phyloP scores from a whole-genome alignment of 2,113 vertebrate genomes.

The Pongo abelii region DNA sequence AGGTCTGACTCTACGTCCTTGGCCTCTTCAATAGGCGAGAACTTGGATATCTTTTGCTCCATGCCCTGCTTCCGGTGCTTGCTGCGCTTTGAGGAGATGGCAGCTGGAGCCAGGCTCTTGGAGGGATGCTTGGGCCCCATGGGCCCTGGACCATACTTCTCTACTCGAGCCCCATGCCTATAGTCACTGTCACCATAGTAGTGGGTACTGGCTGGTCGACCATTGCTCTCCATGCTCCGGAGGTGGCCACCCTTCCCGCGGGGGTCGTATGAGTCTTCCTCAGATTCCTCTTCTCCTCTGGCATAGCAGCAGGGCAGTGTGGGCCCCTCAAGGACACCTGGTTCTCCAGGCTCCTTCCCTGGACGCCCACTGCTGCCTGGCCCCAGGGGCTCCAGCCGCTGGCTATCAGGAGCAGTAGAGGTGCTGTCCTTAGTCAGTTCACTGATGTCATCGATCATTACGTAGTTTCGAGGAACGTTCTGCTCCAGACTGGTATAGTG shows the following conservation, averaged over 20 bases:
- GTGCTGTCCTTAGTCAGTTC: slow-evolving; percentile 96
- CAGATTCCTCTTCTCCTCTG: slow-evolving; percentile 95
- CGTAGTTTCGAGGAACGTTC: slow-evolving; percentile 97
- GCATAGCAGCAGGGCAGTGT: slow-evolving; percentile 88
- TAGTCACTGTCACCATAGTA: slow-evolving; percentile 91
- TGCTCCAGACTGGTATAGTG: slow-evolving; percentile 96
- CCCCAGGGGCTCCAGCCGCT: slow-evolving; percentile 85
- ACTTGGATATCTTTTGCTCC: slow-evolving; percentile 99
- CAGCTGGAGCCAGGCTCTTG: slow-evolving; percentile 95
- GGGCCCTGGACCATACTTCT: slow-evolving; percentile 85
- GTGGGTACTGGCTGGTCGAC: slow-evolving; percentile 88
- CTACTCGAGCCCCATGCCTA: slow-evolving; percentile 88
- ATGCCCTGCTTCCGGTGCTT: slow-evolving; percentile 98
- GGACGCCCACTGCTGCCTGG: slow-evolving; percentile 85
- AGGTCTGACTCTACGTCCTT: slow-evolving; percentile 97
- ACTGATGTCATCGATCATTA: slow-evolving; percentile 99
- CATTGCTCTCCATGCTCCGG: slow-evolving; percentile 89
- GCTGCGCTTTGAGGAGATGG: slow-evolving; percentile 95
- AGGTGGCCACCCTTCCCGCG: slow-evolving; percentile 89
- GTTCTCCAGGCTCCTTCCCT: slow-evolving; percentile 84
- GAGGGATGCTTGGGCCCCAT: slow-evolving; percentile 91
- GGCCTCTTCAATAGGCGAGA: slow-evolving; percentile 98
- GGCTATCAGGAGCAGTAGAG: slow-evolving; percentile 86
- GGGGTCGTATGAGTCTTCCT: slow-evolving; percentile 94
- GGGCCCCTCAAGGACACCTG: slow-evolving; percentile 84